Percentiles rank a stretch among this genome's conserved stretches.
Conservation (phyloP, 2,888 invertebrate species). For the Gonocerus acuteangulatus region DNA sequence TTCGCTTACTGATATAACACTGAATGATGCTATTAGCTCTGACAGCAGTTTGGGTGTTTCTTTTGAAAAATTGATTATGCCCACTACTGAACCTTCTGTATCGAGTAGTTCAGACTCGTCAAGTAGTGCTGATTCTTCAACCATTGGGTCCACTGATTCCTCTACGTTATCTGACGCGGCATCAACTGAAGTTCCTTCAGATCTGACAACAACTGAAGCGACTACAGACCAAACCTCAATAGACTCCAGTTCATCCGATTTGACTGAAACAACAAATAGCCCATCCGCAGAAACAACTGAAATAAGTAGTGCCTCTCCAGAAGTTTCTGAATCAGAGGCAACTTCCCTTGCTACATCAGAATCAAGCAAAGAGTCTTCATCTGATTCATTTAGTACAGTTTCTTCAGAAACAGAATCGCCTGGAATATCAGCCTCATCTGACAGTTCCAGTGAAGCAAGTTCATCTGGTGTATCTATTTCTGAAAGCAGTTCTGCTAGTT, state of each 20-base stretch:
- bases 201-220: conserved; percentile 13
- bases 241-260: neutral
- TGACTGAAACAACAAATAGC: neutral
- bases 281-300: neutral
- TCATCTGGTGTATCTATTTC: too few species aligned
- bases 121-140: neutral
- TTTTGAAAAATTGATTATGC: neutral
- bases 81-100: neutral
- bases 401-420: too few species aligned
- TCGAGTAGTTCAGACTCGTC: conserved; percentile 2
- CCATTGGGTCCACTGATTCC: neutral
- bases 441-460: too few species aligned
- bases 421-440: too few species aligned
- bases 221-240: neutral
- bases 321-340: neutral
- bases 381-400: neutral
- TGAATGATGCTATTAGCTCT: neutral
- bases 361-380: neutral
- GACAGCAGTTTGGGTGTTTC: neutral
- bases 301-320: neutral
- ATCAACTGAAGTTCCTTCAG: conserved; percentile 29
- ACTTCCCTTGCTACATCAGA: neutral
- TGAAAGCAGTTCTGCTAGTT: too few species aligned
- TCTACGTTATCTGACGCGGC: conserved; percentile 32
- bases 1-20: neutral